Percentiles rank a stretch among this genome's conserved stretches.
These are phyloP conservation scores for cat (Felis catus) DNA, from an alignment of 2,113 vertebrate species.

Conservation along the genomic window DNA sequence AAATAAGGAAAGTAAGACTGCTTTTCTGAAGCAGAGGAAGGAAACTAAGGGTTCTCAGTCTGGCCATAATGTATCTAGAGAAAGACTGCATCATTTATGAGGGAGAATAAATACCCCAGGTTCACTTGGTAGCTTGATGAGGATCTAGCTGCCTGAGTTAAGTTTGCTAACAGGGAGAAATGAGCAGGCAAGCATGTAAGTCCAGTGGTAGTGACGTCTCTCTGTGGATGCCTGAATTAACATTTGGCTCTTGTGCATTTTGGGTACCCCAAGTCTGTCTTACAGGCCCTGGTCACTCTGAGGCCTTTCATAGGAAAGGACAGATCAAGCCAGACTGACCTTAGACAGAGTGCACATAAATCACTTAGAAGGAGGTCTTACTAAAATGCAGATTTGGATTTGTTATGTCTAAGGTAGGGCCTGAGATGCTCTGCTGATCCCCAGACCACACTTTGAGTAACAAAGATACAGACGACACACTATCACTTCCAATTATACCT, in stretches of 20 bases:
- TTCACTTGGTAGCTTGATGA: not conserved
- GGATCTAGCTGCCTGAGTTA: not conserved
- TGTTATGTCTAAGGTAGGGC: not conserved
- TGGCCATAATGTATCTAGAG: not conserved
- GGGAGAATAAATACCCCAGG: not conserved
- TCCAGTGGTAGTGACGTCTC: not conserved
- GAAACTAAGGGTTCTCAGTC: not conserved
- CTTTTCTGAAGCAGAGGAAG: conserved; percentile 17
- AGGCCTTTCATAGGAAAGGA: not conserved
- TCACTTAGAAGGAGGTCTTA: not conserved
- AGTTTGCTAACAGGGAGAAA: not conserved
- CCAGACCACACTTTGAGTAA: not conserved
- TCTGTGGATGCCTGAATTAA: not conserved
- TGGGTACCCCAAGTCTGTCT: not conserved
- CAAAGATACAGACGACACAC: not conserved
- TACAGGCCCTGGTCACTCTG: not conserved
- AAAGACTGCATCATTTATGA: not conserved
- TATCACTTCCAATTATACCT: not conserved
- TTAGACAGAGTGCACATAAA: not conserved
- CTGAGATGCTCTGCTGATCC: not conserved
- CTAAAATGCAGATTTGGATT: not conserved
- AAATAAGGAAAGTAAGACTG: not conserved
- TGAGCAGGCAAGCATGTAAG: not conserved
- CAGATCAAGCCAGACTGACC: not conserved
- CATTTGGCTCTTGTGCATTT: not conserved